Percentiles rank a stretch among this genome's conserved stretches.
Evolutionary conservation across 1,140 invertebrate species (phyloP).

Genomic region (Polypedilum vanderplanki): DNA sequence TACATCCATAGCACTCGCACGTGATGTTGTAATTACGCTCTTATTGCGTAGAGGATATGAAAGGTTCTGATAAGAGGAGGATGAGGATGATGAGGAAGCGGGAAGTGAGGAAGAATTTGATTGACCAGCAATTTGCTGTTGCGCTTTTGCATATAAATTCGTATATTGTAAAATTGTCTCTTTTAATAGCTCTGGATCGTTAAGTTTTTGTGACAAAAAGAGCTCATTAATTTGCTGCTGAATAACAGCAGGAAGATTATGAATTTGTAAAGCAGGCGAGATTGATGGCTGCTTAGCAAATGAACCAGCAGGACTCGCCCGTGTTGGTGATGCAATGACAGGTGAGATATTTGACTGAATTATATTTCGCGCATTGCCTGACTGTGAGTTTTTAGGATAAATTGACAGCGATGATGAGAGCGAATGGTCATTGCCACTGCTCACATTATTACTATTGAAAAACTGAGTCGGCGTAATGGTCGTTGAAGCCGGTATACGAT

Average conservation of each 20-base stretch:
- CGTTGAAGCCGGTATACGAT: slow-evolving; percentile 14
- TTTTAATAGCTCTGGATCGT: background rate
- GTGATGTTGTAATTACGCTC: slow-evolving; percentile 34
- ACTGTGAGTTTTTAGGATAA: slow-evolving; percentile 18
- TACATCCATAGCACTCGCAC: slow-evolving; percentile 41
- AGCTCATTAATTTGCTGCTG: slow-evolving; percentile 1
- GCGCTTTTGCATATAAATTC: slow-evolving; percentile 16
- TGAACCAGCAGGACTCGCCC: background rate
- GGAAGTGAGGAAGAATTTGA: background rate
- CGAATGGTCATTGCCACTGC: background rate
- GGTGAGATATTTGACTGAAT: background rate
- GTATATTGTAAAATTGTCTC: background rate
- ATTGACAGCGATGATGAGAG: background rate
- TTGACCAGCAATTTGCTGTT: slow-evolving; percentile 21
- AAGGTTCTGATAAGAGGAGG: slow-evolving; percentile 30
- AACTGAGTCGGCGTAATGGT: background rate
- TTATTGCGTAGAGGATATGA: slow-evolving; percentile 32
- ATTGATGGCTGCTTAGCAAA: slow-evolving; percentile 16
- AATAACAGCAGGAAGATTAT: background rate
- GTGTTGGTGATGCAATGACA: slow-evolving; percentile 1
- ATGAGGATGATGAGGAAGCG: slow-evolving; percentile 31
- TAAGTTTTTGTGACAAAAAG: background rate
- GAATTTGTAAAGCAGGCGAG: background rate
- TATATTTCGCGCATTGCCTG: background rate
- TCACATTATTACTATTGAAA: background rate